phyloP scores from a whole-genome alignment of 2,113 vertebrate genomes.

The Cololabis saira region DNA sequence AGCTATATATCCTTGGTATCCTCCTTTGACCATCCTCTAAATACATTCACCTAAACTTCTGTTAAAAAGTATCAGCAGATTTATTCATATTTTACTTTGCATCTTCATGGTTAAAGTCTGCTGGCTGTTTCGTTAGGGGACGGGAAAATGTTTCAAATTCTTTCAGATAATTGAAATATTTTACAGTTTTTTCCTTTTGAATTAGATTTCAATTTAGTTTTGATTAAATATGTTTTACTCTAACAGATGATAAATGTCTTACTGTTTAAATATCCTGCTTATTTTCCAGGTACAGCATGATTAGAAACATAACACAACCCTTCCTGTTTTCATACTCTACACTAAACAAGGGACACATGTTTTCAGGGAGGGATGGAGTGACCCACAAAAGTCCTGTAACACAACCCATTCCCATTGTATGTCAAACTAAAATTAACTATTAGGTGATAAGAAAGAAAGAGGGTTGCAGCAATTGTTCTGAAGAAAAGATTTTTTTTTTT shows the following conservation, averaged over 20 bases:
- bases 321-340: constrained; percentile 15
- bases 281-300: constrained; percentile 2
- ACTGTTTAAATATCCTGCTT: neutral
- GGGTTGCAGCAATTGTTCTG: constrained; percentile 47
- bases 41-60: too few species aligned
- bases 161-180: too few species aligned
- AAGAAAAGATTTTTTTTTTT: constrained; percentile 51
- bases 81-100: too few species aligned
- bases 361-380: constrained; percentile 36
- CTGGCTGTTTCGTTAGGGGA: too few species aligned
- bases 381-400: constrained; percentile 67
- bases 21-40: too few species aligned
- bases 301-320: constrained; percentile 7
- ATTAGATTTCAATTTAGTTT: neutral
- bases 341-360: constrained; percentile 14
- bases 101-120: too few species aligned
- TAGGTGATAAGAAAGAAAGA: constrained; percentile 48
- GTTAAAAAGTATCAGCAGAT: too few species aligned
- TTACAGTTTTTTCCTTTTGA: neutral
- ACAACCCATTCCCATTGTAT: constrained; percentile 68
- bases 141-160: too few species aligned
- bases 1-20: too few species aligned
- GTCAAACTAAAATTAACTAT: constrained; percentile 58
- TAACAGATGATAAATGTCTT: neutral
- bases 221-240: neutral